These are phyloP conservation scores for Thecophora atra DNA, from an alignment of 2,888 invertebrate species.

Conservation along the genomic window DNA sequence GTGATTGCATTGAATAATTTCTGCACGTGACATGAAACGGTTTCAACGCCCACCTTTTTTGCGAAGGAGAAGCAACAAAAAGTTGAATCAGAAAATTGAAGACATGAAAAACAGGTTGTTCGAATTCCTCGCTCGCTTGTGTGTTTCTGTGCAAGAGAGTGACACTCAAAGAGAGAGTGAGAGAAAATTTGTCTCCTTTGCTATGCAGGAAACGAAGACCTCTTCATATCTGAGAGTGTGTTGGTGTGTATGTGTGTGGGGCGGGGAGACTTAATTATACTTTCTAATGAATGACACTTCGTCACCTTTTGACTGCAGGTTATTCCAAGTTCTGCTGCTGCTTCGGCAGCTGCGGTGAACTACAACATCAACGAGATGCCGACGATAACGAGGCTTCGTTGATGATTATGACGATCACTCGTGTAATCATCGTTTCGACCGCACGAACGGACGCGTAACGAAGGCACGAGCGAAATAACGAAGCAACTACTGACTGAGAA, in stretches of 20 bases:
- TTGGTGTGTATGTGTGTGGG: constrained; percentile 20
- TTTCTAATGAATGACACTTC: constrained; percentile 7
- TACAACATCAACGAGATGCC: background rate
- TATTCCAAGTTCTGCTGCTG: background rate
- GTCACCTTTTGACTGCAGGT: background rate
- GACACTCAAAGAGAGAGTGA: too few relatives aligned
- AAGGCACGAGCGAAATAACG: background rate
- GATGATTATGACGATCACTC: background rate
- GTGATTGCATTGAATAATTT: background rate
- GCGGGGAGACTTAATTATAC: background rate
- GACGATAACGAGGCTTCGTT: background rate
- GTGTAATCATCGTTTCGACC: background rate
- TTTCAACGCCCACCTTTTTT: too few relatives aligned
- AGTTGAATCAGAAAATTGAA: too few relatives aligned
- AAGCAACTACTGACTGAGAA: background rate
- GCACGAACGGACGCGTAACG: background rate
- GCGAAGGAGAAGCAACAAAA: too few relatives aligned
- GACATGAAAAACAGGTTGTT: too few relatives aligned
- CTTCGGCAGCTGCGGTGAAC: background rate
- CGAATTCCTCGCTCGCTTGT: too few relatives aligned
- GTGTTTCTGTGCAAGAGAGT: background rate
- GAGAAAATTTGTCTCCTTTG: too few relatives aligned
- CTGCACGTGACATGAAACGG: too few relatives aligned
- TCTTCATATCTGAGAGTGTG: too few relatives aligned
- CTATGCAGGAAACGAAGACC: too few relatives aligned